phyloP scores from a whole-genome alignment of 2,797 vertebrate species.

The Leptatherina wallacei region DNA sequence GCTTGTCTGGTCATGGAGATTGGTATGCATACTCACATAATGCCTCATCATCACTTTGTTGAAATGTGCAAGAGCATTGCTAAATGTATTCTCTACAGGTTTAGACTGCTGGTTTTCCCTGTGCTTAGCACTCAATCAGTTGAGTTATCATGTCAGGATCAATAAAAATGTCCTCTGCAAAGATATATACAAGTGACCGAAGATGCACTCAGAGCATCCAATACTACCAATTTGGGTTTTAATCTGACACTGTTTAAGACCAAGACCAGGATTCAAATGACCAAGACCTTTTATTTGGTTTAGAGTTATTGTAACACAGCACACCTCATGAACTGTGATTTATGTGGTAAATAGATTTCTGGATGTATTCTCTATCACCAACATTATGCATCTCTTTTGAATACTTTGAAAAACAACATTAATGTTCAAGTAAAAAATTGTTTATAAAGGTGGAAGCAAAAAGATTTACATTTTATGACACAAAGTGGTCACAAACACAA shows the following conservation, averaged over 20 bases:
- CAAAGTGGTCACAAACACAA: not conserved
- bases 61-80: slow-evolving; percentile 51
- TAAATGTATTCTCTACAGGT: slow-evolving; percentile 56
- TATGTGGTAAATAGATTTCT: slow-evolving; percentile 25
- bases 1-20: slow-evolving; percentile 68
- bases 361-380: slow-evolving; percentile 3
- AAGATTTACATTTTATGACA: not conserved
- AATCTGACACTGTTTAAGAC: not conserved
- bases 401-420: not conserved
- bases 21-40: slow-evolving; percentile 69
- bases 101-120: slow-evolving; percentile 41
- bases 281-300: slow-evolving; percentile 21
- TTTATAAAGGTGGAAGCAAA: slow-evolving; percentile 4
- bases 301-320: slow-evolving; percentile 9
- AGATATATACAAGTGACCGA: slow-evolving; percentile 15
- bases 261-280: slow-evolving; percentile 11
- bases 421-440: not conserved
- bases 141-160: slow-evolving; percentile 47
- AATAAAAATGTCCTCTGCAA: slow-evolving; percentile 18
- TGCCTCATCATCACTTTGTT: slow-evolving; percentile 77
- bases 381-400: not conserved
- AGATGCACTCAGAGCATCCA: slow-evolving; percentile 3
- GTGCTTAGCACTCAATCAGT: slow-evolving; percentile 44
- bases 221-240: slow-evolving; percentile 3
- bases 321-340: slow-evolving; percentile 21